Percentiles rank a stretch among this genome's conserved stretches.
phyloP scores from a whole-genome alignment of 2,797 vertebrate species.

The Euthynnus affinis region DNA sequence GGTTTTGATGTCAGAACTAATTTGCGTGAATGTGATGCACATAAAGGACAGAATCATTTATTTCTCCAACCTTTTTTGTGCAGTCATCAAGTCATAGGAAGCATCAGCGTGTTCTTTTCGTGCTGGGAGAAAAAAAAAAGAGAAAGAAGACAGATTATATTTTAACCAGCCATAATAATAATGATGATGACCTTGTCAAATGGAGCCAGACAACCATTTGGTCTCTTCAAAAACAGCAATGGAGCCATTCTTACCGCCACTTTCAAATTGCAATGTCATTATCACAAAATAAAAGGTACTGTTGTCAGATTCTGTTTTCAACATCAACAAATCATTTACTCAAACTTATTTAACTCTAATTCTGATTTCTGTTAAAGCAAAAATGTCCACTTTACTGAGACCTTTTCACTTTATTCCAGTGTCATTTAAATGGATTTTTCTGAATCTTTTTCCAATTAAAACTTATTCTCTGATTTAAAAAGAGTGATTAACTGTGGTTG shows the following conservation, averaged over 20 bases:
- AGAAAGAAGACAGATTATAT: background rate
- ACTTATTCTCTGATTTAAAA: background rate
- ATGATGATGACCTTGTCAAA: constrained; percentile 46
- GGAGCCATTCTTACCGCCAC: constrained; percentile 59
- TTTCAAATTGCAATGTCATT: constrained; percentile 46
- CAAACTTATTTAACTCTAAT: background rate
- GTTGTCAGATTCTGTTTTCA: constrained; percentile 21
- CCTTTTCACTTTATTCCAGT: background rate
- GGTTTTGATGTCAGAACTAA: background rate
- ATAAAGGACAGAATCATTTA: background rate
- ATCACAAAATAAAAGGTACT: constrained; percentile 47
- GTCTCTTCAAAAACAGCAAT: constrained; percentile 61
- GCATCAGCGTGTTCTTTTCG: constrained; percentile 88
- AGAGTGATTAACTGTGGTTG: no score
- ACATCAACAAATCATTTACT: background rate
- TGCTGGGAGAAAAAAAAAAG: constrained; percentile 85
- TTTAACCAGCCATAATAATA: constrained; percentile 15
- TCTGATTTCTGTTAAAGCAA: background rate
- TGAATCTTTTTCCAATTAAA: background rate
- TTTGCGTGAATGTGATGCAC: background rate
- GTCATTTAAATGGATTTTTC: background rate
- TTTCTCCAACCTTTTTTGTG: constrained; percentile 89
- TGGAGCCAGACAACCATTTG: constrained; percentile 63
- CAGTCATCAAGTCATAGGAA: constrained; percentile 86
- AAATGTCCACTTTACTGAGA: background rate